Evolutionary conservation across 1,140 invertebrate species (phyloP).

Genomic region (Drosophila nannoptera): DNA sequence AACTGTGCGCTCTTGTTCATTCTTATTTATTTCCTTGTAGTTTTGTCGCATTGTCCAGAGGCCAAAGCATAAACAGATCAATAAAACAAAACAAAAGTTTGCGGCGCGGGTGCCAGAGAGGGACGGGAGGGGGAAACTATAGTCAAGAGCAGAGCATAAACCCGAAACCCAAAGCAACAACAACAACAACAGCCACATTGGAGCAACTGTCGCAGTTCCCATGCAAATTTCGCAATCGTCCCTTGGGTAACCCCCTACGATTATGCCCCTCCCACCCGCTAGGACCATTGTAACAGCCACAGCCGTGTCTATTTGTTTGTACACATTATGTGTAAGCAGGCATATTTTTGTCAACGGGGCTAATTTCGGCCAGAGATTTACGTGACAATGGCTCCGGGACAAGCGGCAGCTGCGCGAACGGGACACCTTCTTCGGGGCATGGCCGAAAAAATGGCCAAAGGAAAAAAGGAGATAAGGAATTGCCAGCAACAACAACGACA

Average conservation of each 20-base stretch:
- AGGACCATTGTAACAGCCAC: conserved; percentile 31
- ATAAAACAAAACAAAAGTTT: conserved; percentile 54
- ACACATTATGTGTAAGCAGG: conserved; percentile 77
- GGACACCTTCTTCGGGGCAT: conserved; percentile 9
- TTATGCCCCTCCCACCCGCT: background rate
- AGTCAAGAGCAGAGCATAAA: conserved; percentile 26
- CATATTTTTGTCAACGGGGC: conserved; percentile 76
- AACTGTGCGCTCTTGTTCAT: background rate
- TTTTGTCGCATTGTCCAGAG: conserved; percentile 33
- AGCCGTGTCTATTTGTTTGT: conserved; percentile 63
- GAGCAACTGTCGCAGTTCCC: conserved; percentile 66
- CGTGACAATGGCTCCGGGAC: conserved; percentile 63
- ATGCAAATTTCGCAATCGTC: conserved; percentile 61
- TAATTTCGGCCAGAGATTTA: conserved; percentile 75
- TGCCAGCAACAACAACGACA: conserved; percentile 35
- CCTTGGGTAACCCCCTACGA: conserved; percentile 1
- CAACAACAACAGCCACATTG: conserved; percentile 20
- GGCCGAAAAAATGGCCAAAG: conserved; percentile 16
- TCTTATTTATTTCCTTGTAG: conserved; percentile 15
- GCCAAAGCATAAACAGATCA: conserved; percentile 69
- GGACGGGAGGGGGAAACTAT: conserved; percentile 48
- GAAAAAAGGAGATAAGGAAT: conserved; percentile 34
- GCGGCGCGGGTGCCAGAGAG: background rate
- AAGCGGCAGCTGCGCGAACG: conserved; percentile 14
- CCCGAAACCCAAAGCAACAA: conserved; percentile 9